A percentile compares a stretch with the other conserved stretches of the same genome.
phyloP scores from a whole-genome alignment of 1,140 invertebrate species.

The Planococcus citri region DNA sequence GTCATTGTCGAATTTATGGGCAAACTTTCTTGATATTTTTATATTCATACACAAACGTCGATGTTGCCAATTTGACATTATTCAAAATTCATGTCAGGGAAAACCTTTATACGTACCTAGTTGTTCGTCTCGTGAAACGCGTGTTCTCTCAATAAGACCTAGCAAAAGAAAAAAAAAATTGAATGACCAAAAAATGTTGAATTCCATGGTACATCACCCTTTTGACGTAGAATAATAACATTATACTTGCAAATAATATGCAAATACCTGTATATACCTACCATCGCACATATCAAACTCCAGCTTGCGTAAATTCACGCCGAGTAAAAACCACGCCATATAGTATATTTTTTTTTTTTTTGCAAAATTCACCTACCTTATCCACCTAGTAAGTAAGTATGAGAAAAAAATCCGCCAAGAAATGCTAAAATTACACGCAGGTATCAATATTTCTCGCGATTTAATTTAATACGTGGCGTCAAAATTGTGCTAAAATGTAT shows the following conservation, averaged over 20 bases:
- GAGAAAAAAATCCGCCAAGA: no score
- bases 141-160: background rate
- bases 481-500: background rate
- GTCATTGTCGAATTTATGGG: no score
- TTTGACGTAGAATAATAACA: constrained; percentile 4
- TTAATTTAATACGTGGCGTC: background rate
- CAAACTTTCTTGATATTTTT: no score
- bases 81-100: background rate
- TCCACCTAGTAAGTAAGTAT: no score
- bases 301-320: background rate
- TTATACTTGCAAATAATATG: constrained; percentile 1
- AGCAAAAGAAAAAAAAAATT: background rate
- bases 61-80: background rate
- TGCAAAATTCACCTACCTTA: no score
- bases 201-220: background rate
- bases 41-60: no score
- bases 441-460: background rate
- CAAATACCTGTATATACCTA: background rate
- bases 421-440: background rate
- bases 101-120: no score
- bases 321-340: no score
- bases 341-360: no score
- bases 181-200: background rate
- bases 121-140: background rate
- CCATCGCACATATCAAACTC: background rate